A percentile compares a stretch with the other conserved stretches of the same genome.
Conservation (phyloP, 1,140 invertebrate genomes). For the Drosophila pachea region DNA sequence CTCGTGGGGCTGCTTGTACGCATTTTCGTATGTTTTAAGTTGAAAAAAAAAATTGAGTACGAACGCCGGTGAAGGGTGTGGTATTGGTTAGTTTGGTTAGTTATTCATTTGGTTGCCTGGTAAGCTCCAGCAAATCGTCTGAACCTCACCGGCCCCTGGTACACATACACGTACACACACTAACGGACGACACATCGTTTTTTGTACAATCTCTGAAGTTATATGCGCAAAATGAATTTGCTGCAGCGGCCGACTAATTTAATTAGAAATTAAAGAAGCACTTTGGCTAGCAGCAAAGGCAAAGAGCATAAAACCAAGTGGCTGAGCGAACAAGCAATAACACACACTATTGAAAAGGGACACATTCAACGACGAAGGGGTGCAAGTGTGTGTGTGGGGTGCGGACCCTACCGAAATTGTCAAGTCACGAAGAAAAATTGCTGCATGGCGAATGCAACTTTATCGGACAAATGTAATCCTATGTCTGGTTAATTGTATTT, state of each 20-base stretch:
- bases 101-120: conserved; percentile 28
- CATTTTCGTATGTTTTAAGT: conserved; percentile 50
- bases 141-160: conserved; percentile 9
- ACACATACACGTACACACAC: neutral
- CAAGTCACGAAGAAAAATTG: conserved; percentile 69
- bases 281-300: conserved; percentile 39
- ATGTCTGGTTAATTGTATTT: conserved; percentile 13
- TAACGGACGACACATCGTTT: conserved; percentile 55
- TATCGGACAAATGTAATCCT: neutral
- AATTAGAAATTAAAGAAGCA: conserved; percentile 69
- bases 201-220: conserved; percentile 21
- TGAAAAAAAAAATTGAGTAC: conserved; percentile 40
- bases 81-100: conserved; percentile 45
- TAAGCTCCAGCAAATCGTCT: conserved; percentile 12
- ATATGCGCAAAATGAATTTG: conserved; percentile 54
- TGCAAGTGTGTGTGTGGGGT: conserved; percentile 17
- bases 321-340: conserved; percentile 37
- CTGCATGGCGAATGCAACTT: conserved; percentile 32
- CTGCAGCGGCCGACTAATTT: conserved; percentile 58
- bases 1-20: conserved; percentile 50
- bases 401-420: conserved; percentile 56
- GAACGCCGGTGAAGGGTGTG: conserved; percentile 37
- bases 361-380: conserved; percentile 27
- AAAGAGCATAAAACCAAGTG: conserved; percentile 28
- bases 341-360: conserved; percentile 49